phyloP scores from a whole-genome alignment of 2,888 invertebrate species.

The Pediacus dermestoides region DNA sequence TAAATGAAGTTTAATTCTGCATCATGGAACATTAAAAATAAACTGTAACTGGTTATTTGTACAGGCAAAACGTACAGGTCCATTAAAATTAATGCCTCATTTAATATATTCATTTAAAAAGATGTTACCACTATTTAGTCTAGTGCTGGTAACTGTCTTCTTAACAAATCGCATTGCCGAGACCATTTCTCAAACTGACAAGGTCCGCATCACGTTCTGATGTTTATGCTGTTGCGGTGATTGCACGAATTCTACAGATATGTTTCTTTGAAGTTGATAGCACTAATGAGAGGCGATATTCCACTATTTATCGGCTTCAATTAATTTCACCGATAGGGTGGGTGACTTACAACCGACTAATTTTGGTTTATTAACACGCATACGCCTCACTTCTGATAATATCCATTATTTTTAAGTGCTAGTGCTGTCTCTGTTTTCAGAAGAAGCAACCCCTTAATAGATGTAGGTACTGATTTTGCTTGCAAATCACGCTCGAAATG shows the following conservation, averaged over 20 bases:
- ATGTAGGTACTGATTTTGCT: no score
- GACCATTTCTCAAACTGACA: slow-evolving; percentile 42
- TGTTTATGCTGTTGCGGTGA: slow-evolving; percentile 39
- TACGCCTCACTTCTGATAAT: slow-evolving; percentile 21
- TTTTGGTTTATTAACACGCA: slow-evolving; percentile 38
- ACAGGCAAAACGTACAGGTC: slow-evolving; percentile 12
- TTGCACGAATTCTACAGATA: slow-evolving; percentile 37
- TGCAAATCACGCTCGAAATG: no score
- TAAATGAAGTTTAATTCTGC: slow-evolving; percentile 17
- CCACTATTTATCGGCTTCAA: slow-evolving; percentile 42
- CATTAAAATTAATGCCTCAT: slow-evolving; percentile 17
- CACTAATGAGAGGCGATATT: slow-evolving; percentile 44
- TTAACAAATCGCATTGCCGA: slow-evolving; percentile 35
- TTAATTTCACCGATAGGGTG: slow-evolving; percentile 41
- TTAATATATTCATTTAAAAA: slow-evolving; percentile 14
- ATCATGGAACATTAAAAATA: slow-evolving; percentile 16
- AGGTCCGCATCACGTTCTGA: slow-evolving; percentile 36
- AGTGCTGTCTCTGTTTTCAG: no score
- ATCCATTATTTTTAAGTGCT: slow-evolving; percentile 26
- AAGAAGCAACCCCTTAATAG: no score
- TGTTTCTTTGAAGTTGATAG: slow-evolving; percentile 37
- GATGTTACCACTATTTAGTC: slow-evolving; percentile 34
- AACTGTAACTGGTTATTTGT: slow-evolving; percentile 21
- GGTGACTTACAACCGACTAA: slow-evolving; percentile 36
- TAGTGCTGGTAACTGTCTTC: slow-evolving; percentile 37